Evolutionary conservation across 1,140 invertebrate genomes (phyloP), one percentile per base, ranked within the genome.

Genomic region (Drosophila saltans): DNA sequence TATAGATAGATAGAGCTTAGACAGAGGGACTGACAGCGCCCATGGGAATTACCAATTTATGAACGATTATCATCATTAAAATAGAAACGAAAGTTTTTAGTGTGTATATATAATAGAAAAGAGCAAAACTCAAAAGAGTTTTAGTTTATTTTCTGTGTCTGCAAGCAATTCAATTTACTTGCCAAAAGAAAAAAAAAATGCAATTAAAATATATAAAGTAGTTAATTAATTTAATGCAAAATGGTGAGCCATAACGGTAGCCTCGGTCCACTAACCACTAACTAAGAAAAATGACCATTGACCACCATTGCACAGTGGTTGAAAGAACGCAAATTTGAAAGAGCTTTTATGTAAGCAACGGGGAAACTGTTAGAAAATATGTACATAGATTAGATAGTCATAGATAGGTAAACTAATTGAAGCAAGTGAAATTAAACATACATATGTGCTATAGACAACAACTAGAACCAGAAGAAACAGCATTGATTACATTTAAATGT

Each of bases 141-240:
- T 59, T 59, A 39, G 16, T 59, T 59, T 59, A 59, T 39, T 59
- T 59, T 36, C 45, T 56, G 16, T 21, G 56, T 30, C 33, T 26
- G 9, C 8, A 52, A 52, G 45, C 45, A 52, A 26, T 52, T 52
- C 21, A 52, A 52, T 52, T 52, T 52, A 52, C 21, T 10, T 52
- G 24, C 45, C 21, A 3, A 52, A 52, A 48, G 21, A 66, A 66
- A 62, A 70, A 70, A 81, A 77, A 78, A 71, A 63, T 88, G 76
- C 69, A 88, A 86, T 80, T 86, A 86, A 88, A 86, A 72, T 63
- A 52, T 48, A 78, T 86, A 83, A 86, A 83, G 81, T 69, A 88
- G 69, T 83, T 86, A 88, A 83, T 86, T 86, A 82, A 86, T 88
- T 85, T 67, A 86, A 80, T 75, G 71, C 75, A 72, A 73, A 79